These are phyloP conservation scores for Drosophila asahinai DNA, from an alignment of 1,140 invertebrate genomes.

Conservation along the genomic window DNA sequence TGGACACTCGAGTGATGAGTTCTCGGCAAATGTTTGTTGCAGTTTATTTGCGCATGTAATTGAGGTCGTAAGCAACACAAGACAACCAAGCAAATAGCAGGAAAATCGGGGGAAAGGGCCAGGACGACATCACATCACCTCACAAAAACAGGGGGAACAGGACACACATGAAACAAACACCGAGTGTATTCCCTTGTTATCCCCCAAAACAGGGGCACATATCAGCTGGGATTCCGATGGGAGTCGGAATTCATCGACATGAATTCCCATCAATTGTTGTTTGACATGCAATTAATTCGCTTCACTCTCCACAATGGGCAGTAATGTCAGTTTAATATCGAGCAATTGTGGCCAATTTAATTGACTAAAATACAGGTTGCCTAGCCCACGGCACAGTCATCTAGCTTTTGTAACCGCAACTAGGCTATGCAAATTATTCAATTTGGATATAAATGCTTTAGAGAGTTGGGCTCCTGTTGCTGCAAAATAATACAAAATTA, in stretches of 20 bases:
- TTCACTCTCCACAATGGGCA: slow-evolving; percentile 21
- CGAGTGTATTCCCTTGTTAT: slow-evolving; percentile 17
- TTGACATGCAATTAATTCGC: slow-evolving; percentile 72
- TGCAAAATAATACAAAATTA: neutral
- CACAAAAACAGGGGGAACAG: neutral
- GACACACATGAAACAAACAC: neutral
- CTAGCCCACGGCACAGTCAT: slow-evolving; percentile 8
- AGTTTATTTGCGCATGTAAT: slow-evolving; percentile 80
- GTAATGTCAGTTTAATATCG: slow-evolving; percentile 40
- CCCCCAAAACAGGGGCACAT: slow-evolving; percentile 10
- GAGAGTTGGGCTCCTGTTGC: neutral
- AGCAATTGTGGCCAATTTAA: slow-evolving; percentile 45
- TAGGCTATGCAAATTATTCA: slow-evolving; percentile 49
- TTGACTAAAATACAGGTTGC: slow-evolving; percentile 20
- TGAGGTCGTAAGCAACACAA: slow-evolving; percentile 75
- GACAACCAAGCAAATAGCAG: slow-evolving; percentile 17
- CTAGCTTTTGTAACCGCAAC: slow-evolving; percentile 41
- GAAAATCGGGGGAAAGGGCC: slow-evolving; percentile 15
- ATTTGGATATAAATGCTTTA: slow-evolving; percentile 40
- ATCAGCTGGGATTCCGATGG: slow-evolving; percentile 17
- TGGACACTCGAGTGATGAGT: slow-evolving; percentile 53
- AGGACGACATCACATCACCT: neutral
- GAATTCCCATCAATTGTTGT: slow-evolving; percentile 64
- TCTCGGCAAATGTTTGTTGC: slow-evolving; percentile 78
- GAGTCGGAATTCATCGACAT: slow-evolving; percentile 33